A percentile compares a stretch with the other conserved stretches of the same genome.
Evolutionary conservation across 2,113 vertebrate genomes (phyloP).

Genomic region (Myodes glareolus): DNA sequence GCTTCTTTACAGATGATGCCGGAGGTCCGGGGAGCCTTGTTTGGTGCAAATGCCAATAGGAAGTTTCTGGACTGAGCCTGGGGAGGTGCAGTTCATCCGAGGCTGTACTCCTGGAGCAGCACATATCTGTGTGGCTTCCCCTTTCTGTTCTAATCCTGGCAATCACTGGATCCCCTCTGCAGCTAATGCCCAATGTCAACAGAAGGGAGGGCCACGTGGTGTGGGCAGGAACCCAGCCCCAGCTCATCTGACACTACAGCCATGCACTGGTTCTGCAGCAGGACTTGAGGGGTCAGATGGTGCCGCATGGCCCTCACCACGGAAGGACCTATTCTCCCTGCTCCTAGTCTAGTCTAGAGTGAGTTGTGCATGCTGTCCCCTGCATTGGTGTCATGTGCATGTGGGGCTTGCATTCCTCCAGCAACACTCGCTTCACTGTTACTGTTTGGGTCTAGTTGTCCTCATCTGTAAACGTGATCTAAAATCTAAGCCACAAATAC

Average conservation of each 20-base stretch:
- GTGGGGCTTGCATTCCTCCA: constrained; percentile 61
- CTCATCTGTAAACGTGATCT: constrained; percentile 85
- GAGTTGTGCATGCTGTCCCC: neutral
- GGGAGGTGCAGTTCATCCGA: constrained; percentile 72
- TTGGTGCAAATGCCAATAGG: constrained; percentile 95
- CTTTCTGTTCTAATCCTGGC: constrained; percentile 67
- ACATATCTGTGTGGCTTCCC: constrained; percentile 9
- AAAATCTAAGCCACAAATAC: constrained; percentile 74
- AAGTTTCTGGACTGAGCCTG: constrained; percentile 93
- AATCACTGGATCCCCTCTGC: constrained; percentile 74
- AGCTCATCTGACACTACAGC: neutral
- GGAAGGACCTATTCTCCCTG: neutral
- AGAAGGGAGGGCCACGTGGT: constrained; percentile 57
- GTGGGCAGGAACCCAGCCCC: constrained; percentile 53
- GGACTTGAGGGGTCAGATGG: neutral
- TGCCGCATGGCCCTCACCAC: neutral
- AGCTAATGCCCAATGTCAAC: constrained; percentile 70
- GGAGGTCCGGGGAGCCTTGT: constrained; percentile 93
- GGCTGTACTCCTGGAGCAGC: constrained; percentile 60
- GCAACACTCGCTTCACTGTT: constrained; percentile 56
- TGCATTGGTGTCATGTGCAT: neutral
- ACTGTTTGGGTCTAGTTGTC: constrained; percentile 66
- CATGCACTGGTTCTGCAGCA: neutral
- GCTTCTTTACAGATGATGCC: constrained; percentile 95
- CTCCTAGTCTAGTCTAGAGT: neutral